These are phyloP conservation scores for Enteromius mattozi DNA, from an alignment of 2,797 vertebrate genomes.

Conservation along the genomic window DNA sequence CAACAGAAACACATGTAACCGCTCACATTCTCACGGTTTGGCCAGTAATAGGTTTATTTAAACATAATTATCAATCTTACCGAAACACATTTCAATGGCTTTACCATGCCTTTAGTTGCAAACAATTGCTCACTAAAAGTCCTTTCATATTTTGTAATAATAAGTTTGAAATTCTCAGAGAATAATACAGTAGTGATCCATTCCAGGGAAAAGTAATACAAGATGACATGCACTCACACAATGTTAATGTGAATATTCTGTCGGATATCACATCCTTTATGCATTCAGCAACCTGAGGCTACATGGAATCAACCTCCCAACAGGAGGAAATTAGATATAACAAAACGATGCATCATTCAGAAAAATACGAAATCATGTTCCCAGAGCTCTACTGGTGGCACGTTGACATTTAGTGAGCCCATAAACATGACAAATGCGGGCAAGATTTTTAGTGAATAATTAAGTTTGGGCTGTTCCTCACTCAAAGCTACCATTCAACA, in stretches of 20 bases:
- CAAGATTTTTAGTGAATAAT: background rate
- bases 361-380: background rate
- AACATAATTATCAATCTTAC: constrained; percentile 11
- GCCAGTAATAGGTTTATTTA: background rate
- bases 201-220: constrained; percentile 7
- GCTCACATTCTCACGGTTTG: background rate
- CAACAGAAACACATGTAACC: constrained; percentile 21
- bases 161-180: constrained; percentile 26
- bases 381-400: background rate
- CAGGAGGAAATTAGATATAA: background rate
- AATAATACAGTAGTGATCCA: background rate
- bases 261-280: background rate
- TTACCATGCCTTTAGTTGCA: constrained; percentile 28
- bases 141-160: constrained; percentile 34
- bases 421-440: background rate
- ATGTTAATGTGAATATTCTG: background rate
- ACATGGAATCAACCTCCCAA: background rate
- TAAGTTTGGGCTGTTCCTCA: background rate
- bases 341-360: background rate
- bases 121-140: constrained; percentile 43
- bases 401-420: background rate
- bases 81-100: constrained; percentile 9
- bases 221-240: background rate
- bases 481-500: background rate
- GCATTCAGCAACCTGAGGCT: constrained; percentile 1